Evolutionary conservation across 2,888 invertebrate species (phyloP), one percentile per base, ranked within the genome.

Genomic region (Pteria penguin): DNA sequence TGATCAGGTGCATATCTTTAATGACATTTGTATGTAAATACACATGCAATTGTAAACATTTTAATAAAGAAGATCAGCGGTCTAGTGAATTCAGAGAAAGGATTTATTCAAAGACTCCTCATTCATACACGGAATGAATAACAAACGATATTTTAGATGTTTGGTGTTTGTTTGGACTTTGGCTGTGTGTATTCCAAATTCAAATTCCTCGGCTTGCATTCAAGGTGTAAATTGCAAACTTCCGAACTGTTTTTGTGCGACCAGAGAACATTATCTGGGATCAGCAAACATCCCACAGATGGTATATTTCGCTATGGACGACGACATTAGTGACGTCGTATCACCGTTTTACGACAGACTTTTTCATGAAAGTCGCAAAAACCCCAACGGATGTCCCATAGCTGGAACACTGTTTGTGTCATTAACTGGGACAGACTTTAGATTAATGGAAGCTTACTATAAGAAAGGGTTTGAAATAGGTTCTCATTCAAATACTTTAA

Each of bases 301-400:
- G 61, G 84, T 87, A 0, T 85, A 85, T 72, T 87, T 86, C 60
- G 86, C 83, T 14, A 85, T 87, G 72, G 87, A 87, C 63, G 86
- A 86, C 66, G 86, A 84, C 27, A 80, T 87, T n/a, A 84, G 81
- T 63, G 36, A 60, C 4, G 71, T 75, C 11, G 82, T 85, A 72
- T 61, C 82, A 1, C 69, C 75, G 1, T 76, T 79, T 58, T 87
- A 86, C 61, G 72, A 82, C n/a, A 71, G 75, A 4, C 73, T 87
- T 8, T 87, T 87, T 66, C 78, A 79, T 1, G 60, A 65, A 2
- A 67, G 63, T 36, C 60, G 61, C 4, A 73, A 67, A 24, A 73
- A 73, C 54, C 73, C 73, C 22, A 73, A 73, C 27, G 61, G 67
- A 14, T 67, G 67, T 26, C 73, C 73, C 2, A 60, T 73, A 2